phyloP scores from a whole-genome alignment of 2,888 invertebrate genomes.

The Mesodorylaimus sp. region DNA sequence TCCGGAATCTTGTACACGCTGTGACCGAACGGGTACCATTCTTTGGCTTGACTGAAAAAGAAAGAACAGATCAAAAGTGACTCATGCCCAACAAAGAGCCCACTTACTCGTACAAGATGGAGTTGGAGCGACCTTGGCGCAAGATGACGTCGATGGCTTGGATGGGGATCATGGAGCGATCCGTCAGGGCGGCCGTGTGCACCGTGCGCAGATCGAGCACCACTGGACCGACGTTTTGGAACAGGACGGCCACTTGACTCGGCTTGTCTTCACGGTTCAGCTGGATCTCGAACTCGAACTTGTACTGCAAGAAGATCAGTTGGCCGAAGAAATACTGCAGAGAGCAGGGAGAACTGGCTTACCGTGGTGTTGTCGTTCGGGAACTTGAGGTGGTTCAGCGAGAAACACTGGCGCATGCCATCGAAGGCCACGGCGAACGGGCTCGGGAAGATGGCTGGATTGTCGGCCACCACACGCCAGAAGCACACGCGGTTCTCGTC shows the following conservation, averaged over 20 bases:
- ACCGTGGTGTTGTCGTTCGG: slow-evolving; percentile 1
- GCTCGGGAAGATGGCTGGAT: slow-evolving; percentile 18
- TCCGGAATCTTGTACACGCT: neutral
- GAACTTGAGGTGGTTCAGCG: neutral
- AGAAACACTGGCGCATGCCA: slow-evolving; percentile 15
- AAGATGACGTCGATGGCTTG: slow-evolving; percentile 12
- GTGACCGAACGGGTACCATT: neutral
- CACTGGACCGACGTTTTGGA: slow-evolving; percentile 20
- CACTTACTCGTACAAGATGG: too few species aligned
- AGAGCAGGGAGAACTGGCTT: too few species aligned
- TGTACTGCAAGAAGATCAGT: neutral
- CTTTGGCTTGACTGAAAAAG: neutral
- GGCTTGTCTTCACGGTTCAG: slow-evolving; percentile 4
- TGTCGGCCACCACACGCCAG: slow-evolving; percentile 21
- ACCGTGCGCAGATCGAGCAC: slow-evolving; percentile 19
- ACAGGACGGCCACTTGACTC: slow-evolving; percentile 15
- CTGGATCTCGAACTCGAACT: slow-evolving; percentile 3
- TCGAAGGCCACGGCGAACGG: slow-evolving; percentile 23
- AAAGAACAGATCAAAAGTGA: neutral
- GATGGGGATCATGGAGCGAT: slow-evolving; percentile 12
- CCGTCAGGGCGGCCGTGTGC: slow-evolving; percentile 19
- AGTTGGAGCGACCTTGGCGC: too few species aligned
- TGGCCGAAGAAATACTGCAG: too few species aligned
- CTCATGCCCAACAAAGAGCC: too few species aligned
- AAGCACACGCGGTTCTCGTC: slow-evolving; percentile 23